These are phyloP conservation scores for Ceratotherium simum DNA, from an alignment of 2,113 vertebrate genomes.

Conservation along the genomic window DNA sequence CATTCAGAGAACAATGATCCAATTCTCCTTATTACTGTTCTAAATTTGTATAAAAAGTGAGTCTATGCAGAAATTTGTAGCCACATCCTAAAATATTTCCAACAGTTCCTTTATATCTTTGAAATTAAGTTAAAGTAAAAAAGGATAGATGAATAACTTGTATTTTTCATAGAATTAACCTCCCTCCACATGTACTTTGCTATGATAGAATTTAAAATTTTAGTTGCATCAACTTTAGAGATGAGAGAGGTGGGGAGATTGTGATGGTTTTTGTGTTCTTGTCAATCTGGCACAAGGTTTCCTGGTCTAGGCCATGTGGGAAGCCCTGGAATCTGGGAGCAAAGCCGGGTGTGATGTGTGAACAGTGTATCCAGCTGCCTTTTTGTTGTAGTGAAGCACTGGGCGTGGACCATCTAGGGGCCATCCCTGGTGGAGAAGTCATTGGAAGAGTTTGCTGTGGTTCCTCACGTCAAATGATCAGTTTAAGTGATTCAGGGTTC, in stretches of 20 bases:
- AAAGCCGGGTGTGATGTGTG: background rate
- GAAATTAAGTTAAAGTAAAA: conserved; percentile 9
- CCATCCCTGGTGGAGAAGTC: background rate
- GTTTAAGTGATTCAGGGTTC: background rate
- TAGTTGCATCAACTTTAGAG: background rate
- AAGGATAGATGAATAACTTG: background rate
- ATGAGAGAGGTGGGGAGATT: background rate
- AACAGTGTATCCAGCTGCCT: too few relatives aligned
- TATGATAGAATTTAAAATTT: background rate
- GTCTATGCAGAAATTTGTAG: background rate
- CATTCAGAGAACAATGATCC: background rate
- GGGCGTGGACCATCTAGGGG: background rate
- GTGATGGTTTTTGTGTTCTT: background rate
- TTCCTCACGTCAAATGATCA: background rate
- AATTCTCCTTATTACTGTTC: background rate
- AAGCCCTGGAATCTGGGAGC: background rate
- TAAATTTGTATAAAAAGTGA: background rate
- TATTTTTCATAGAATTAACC: background rate
- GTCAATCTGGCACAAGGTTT: background rate
- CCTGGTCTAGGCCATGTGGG: too few relatives aligned
- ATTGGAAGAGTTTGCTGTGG: background rate
- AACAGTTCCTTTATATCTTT: background rate
- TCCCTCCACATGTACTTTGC: background rate
- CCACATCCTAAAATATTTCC: background rate
- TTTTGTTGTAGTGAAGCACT: background rate